These are phyloP conservation scores for Arctopsyche grandis DNA, from an alignment of 1,140 invertebrate species.

Conservation along the genomic window DNA sequence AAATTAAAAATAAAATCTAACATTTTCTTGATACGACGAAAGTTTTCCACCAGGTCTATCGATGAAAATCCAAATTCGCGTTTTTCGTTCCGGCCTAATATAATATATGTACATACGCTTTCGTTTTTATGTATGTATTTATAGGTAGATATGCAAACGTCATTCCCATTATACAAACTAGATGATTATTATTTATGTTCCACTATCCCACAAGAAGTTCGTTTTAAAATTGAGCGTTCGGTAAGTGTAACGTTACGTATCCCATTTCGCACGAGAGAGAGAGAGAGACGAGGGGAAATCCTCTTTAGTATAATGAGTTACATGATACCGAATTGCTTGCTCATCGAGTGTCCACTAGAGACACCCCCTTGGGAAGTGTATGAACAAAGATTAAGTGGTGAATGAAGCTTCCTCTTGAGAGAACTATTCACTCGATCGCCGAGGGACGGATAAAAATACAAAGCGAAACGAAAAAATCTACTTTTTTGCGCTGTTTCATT, in stretches of 20 bases:
- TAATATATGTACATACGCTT: no score
- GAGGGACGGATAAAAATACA: neutral
- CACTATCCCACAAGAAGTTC: neutral
- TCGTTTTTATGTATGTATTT: no score
- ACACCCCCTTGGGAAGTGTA: constrained; percentile 21
- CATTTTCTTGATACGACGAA: no score
- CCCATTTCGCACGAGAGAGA: neutral
- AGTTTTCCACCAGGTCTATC: no score
- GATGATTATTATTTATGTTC: neutral
- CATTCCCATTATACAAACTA: neutral
- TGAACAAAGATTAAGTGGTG: constrained; percentile 46
- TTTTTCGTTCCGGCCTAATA: no score
- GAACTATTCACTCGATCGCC: constrained; percentile 4
- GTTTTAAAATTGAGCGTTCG: neutral
- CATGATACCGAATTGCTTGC: constrained; percentile 40
- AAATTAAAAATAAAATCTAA: no score
- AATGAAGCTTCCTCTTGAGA: constrained; percentile 9
- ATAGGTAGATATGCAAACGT: no score
- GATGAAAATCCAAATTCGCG: no score
- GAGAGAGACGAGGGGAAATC: constrained; percentile 8
- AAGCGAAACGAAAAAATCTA: neutral
- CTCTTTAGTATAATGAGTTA: constrained; percentile 33
- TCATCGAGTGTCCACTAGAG: constrained; percentile 42
- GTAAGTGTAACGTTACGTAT: no score
- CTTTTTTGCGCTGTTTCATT: neutral